Percentiles rank a stretch among this genome's conserved stretches.
Evolutionary conservation across 2,888 invertebrate species (phyloP).

Genomic region (Chrysodeixis includens): DNA sequence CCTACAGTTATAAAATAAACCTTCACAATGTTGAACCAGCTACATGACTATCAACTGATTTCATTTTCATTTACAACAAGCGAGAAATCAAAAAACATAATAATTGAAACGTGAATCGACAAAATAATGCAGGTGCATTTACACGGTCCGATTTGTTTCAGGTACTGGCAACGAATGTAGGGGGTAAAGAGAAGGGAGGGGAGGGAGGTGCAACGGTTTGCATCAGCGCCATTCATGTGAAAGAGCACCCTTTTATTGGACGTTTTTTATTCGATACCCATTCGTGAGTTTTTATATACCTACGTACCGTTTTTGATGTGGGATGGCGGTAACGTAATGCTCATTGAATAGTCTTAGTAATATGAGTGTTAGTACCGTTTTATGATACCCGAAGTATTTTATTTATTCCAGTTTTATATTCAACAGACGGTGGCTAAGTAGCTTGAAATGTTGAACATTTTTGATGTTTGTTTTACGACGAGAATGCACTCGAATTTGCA

Average conservation of each 20-base stretch:
- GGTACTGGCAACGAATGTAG: constrained; percentile 36
- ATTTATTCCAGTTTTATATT: constrained; percentile 2
- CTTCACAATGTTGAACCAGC: too few species aligned
- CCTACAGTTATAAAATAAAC: too few species aligned
- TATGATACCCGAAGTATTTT: background rate
- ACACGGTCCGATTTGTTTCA: constrained; percentile 62
- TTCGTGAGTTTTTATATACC: constrained; percentile 46
- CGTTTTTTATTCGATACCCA: constrained; percentile 53
- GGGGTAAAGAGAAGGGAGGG: constrained; percentile 27
- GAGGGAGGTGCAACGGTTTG: constrained; percentile 52
- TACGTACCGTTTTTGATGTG: constrained; percentile 44
- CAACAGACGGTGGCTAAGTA: background rate
- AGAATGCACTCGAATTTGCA: background rate
- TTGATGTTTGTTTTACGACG: background rate
- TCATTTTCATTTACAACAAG: background rate
- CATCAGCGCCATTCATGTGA: constrained; percentile 64
- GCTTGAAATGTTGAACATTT: background rate
- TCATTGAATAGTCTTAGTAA: constrained; percentile 13
- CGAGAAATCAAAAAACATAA: background rate
- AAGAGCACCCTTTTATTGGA: constrained; percentile 54
- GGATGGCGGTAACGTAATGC: constrained; percentile 12
- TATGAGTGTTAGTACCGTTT: background rate
- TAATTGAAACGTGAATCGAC: background rate
- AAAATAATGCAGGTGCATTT: constrained; percentile 40
- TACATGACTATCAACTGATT: too few species aligned